phyloP scores from a whole-genome alignment of 2,888 invertebrate species.

The Osmoderma eremita region DNA sequence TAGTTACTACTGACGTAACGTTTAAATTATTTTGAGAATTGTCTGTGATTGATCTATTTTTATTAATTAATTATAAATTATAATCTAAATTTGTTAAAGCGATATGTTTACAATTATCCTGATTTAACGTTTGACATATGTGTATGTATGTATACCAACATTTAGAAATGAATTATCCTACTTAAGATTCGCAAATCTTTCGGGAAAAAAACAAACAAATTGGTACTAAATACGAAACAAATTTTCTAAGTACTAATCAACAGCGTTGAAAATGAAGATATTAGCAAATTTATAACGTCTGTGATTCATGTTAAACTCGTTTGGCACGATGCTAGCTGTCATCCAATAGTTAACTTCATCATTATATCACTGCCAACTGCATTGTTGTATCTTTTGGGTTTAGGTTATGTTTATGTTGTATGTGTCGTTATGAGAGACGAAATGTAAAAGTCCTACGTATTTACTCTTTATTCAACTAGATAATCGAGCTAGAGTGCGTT shows the following conservation, averaged over 20 bases:
- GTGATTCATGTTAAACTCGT: conserved; percentile 10
- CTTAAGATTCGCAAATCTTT: not conserved
- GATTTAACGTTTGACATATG: not conserved
- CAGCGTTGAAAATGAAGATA: conserved; percentile 14
- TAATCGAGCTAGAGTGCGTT: too few species aligned
- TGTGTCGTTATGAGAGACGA: too few species aligned
- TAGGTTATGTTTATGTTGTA: too few species aligned
- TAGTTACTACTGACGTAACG: conserved; percentile 41
- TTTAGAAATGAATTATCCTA: conserved; percentile 1
- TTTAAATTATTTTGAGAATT: conserved; percentile 64
- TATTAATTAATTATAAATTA: conserved; percentile 60
- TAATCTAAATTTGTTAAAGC: conserved; percentile 40
- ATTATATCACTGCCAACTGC: too few species aligned
- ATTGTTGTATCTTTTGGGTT: too few species aligned
- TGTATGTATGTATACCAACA: not conserved
- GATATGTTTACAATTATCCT: conserved; percentile 33
- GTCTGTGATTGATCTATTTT: conserved; percentile 65
- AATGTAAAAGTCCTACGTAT: too few species aligned
- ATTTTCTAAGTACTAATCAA: conserved; percentile 5
- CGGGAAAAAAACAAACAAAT: not conserved
- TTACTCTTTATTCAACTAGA: too few species aligned
- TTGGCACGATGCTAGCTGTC: not conserved
- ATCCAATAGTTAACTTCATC: too few species aligned
- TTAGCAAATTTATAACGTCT: conserved; percentile 1
- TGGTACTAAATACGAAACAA: not conserved